phyloP scores from a whole-genome alignment of 1,140 invertebrate genomes.

The Nylanderia fulva region DNA sequence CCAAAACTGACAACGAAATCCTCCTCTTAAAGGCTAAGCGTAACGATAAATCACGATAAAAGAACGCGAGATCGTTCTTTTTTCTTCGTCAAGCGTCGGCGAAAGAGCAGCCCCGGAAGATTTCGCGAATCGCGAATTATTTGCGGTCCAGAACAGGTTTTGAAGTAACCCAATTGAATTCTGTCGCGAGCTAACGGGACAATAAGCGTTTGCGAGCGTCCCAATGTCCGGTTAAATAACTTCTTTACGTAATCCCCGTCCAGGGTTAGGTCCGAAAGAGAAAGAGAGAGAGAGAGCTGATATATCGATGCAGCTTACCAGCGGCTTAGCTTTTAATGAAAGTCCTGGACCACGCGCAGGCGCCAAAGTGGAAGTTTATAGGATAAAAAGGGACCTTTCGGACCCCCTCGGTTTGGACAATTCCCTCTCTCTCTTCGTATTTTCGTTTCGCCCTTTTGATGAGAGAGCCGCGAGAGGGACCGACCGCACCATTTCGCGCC shows the following conservation, averaged over 20 bases:
- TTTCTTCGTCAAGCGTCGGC: constrained; percentile 27
- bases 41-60: constrained; percentile 70
- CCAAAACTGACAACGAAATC: constrained; percentile 73
- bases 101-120: too few species aligned
- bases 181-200: constrained; percentile 26
- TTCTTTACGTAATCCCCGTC: constrained; percentile 77
- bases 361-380: constrained; percentile 60
- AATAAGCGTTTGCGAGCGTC: constrained; percentile 56
- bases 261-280: constrained; percentile 1
- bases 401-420: neutral
- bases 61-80: constrained; percentile 56
- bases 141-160: neutral
- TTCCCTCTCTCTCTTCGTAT: constrained; percentile 7
- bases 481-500: constrained; percentile 26
- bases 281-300: constrained; percentile 26
- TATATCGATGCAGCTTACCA: constrained; percentile 78
- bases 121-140: constrained; percentile 61
- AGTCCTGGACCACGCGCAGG: constrained; percentile 48
- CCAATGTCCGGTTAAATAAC: constrained; percentile 74
- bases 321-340: constrained; percentile 78
- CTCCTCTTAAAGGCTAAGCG: constrained; percentile 50
- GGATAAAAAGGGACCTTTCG: constrained; percentile 70
- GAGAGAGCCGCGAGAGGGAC: neutral
- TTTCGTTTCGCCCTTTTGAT: constrained; percentile 20
- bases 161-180: neutral